Percentiles rank a stretch among this genome's conserved stretches.
Conservation (phyloP, 2,888 invertebrate genomes). For the Pimpla rufipes region DNA sequence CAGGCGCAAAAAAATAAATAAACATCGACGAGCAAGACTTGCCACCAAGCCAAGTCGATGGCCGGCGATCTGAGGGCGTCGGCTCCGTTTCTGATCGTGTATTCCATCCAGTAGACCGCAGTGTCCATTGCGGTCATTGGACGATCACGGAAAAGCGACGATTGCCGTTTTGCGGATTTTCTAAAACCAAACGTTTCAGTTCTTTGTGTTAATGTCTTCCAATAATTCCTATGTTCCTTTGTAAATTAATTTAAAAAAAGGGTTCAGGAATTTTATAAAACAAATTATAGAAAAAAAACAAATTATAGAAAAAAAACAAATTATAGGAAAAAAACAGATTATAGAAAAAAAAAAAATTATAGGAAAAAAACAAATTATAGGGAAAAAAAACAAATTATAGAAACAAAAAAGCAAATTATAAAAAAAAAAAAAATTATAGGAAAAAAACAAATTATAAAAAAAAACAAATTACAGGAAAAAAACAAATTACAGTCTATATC, state of each 20-base stretch:
- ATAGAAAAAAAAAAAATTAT: too few relatives aligned
- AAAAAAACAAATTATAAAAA: too few relatives aligned
- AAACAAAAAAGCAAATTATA: too few relatives aligned
- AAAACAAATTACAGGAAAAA: too few relatives aligned
- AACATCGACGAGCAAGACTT: constrained; percentile 72
- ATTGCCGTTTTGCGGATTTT: constrained; percentile 76
- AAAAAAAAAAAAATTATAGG: too few relatives aligned
- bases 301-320: too few relatives aligned
- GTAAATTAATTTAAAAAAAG: neutral
- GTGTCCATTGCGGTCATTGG: constrained; percentile 73
- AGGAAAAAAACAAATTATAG: too few relatives aligned
- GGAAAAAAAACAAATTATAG: too few relatives aligned
- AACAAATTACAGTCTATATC: too few relatives aligned
- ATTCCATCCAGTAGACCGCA: constrained; percentile 75
- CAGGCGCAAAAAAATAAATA: constrained; percentile 56
- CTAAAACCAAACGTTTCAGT: constrained; percentile 65
- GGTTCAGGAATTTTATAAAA: too few relatives aligned
- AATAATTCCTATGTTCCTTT: neutral
- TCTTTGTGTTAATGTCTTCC: neutral
- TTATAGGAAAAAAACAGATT: too few relatives aligned
- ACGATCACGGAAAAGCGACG: constrained; percentile 76
- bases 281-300: too few relatives aligned
- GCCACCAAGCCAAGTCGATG: constrained; percentile 74
- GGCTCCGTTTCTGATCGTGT: constrained; percentile 72
- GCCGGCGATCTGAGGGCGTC: constrained; percentile 71